Evolutionary conservation across 2,797 vertebrate genomes (phyloP).

Genomic region (Melanotaenia pygmaea): DNA sequence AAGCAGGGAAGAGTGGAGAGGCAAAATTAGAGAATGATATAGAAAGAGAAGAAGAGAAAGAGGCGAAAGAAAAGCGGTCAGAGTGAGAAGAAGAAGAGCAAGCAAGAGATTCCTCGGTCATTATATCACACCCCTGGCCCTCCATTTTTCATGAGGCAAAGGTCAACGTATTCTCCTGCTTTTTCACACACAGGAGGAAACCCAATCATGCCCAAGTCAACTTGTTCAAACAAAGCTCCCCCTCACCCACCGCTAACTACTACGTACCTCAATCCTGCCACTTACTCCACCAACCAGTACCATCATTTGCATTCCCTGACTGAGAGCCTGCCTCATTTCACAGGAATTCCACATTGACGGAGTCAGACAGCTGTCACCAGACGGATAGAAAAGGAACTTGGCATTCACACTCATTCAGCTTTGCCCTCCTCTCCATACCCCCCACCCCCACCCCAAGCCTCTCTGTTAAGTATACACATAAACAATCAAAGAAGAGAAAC

Average conservation of each 20-base stretch:
- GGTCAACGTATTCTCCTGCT: constrained; percentile 93
- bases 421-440: constrained; percentile 40
- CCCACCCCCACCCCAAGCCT: constrained; percentile 21
- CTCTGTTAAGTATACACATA: constrained; percentile 67
- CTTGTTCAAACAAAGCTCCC: constrained; percentile 84
- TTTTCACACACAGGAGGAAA: constrained; percentile 89
- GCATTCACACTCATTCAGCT: constrained; percentile 61
- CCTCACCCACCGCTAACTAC: constrained; percentile 28
- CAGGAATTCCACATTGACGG: constrained; percentile 82
- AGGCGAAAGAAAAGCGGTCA: constrained; percentile 19
- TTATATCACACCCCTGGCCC: constrained; percentile 82
- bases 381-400: constrained; percentile 70
- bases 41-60: constrained; percentile 18
- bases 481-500: constrained; percentile 63
- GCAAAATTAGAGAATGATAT: constrained; percentile 51
- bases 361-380: constrained; percentile 84
- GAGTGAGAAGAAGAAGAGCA: constrained; percentile 19
- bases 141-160: constrained; percentile 95
- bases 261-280: constrained; percentile 39
- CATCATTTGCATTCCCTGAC: constrained; percentile 80
- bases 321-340: constrained; percentile 80
- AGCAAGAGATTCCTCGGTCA: constrained; percentile 79
- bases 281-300: constrained; percentile 44
- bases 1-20: background rate
- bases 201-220: constrained; percentile 93